phyloP scores from a whole-genome alignment of 2,888 invertebrate species.

The Brachyopa scutellaris region DNA sequence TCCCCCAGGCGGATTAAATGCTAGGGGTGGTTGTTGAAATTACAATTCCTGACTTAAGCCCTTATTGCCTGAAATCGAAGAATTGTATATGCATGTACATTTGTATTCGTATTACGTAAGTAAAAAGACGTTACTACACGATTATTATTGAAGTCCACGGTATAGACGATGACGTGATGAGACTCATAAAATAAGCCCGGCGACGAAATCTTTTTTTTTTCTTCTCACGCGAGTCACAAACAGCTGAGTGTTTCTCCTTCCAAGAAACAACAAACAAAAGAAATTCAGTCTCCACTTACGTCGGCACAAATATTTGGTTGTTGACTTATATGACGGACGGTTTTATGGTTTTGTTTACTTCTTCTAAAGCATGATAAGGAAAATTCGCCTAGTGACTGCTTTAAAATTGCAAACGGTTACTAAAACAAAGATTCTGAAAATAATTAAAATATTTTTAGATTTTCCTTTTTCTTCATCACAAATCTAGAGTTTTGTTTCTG shows the following conservation, averaged over 20 bases:
- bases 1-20: no score
- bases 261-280: neutral
- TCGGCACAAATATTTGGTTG: neutral
- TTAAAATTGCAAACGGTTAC: neutral
- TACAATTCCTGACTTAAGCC: no score
- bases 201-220: no score
- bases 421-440: neutral
- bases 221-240: constrained; percentile 20
- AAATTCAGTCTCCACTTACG: neutral
- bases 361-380: neutral
- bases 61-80: no score
- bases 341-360: neutral
- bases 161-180: no score
- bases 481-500: no score
- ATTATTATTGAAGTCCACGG: no score
- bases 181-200: no score
- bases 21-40: no score
- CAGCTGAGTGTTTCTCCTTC: constrained; percentile 8
- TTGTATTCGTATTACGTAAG: no score
- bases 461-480: neutral
- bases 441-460: neutral
- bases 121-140: no score
- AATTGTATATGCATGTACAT: no score
- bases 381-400: neutral
- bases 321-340: neutral